Base-by-base conservation (phyloP, 2,888 invertebrate genomes). In the Oxytorus armatus region DNA sequence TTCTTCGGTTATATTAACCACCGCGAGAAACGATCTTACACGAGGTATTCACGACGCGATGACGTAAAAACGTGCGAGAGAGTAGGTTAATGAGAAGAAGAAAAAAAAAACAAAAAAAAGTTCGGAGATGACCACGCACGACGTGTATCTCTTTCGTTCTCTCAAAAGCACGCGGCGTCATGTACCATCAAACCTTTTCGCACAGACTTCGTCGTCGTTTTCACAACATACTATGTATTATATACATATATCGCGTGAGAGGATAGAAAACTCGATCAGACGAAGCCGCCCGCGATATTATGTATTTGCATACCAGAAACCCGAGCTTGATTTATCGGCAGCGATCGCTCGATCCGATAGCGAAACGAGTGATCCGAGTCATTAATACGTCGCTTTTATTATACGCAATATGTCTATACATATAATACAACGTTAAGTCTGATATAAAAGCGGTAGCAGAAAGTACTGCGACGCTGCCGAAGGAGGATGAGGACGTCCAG, bases 231-330 rank as follows among this genome's bases (percentile, higher is more conserved):
- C 14, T 25, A 36, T 57, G 18, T 57, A 57, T 55, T 47, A 29
- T 47, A 23, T 10, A 18, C 51, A 51, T 29, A 36, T 14, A 44
- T n/a, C 33, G 23, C 70, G 55, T 59, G 69, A 53, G 72, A 61
- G 73, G 68, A 70, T 63, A 66, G 77, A 79, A 42, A 78, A 78
- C 76, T 79, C 68, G 83, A 84, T 84, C 81, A 68, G 79, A 79
- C 65, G 82, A 80, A 81, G 80, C 72, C 81, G 82, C 79, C 78
- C 83, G 76, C 55, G 73, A 79, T 82, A 87, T 73, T 53, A 72
- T 65, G 66, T 79, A 80, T 88, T 88, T 88, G 84, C 87, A 87
- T 88, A 87, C 85, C 83, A 82, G 86, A 82, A 84, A 82, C 77
- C 83, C 84, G 53, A 59, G 79, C 81, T 82, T 86, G 85, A 87